Conservation (phyloP, 2,113 vertebrate species). For the Chrysochloris asiatica region DNA sequence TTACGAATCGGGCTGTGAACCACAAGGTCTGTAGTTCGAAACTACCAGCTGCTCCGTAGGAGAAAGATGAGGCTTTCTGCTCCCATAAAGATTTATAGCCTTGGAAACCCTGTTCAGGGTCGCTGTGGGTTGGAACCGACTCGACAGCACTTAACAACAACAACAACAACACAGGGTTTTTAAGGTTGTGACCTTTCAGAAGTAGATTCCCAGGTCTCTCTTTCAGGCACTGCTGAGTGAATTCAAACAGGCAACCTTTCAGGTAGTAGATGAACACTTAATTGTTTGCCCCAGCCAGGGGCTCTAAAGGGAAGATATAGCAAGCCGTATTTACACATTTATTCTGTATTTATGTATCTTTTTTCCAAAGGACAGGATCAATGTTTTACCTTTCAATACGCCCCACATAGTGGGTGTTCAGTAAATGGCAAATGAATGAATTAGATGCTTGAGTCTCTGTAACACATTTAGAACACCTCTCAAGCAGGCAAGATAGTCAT, state of each 20-base stretch:
- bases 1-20: no score
- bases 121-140: no score
- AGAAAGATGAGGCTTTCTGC: no score
- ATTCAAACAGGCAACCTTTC: no score
- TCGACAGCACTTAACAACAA: no score
- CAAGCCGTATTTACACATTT: conserved; percentile 13
- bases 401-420: neutral
- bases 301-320: neutral
- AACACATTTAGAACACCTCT: neutral
- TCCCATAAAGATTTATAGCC: no score
- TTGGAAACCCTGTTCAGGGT: no score
- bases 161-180: no score
- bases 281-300: neutral
- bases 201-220: neutral
- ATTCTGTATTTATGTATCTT: conserved; percentile 4
- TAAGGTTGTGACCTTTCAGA: neutral
- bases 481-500: neutral
- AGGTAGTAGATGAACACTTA: neutral
- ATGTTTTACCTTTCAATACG: conserved; percentile 23
- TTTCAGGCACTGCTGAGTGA: neutral
- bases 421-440: conserved; percentile 1
- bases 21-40: no score
- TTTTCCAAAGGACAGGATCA: neutral
- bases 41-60: no score
- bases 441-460: neutral